Evolutionary conservation across 1,140 invertebrate species (phyloP).

Genomic region (Drosophila simulans): DNA sequence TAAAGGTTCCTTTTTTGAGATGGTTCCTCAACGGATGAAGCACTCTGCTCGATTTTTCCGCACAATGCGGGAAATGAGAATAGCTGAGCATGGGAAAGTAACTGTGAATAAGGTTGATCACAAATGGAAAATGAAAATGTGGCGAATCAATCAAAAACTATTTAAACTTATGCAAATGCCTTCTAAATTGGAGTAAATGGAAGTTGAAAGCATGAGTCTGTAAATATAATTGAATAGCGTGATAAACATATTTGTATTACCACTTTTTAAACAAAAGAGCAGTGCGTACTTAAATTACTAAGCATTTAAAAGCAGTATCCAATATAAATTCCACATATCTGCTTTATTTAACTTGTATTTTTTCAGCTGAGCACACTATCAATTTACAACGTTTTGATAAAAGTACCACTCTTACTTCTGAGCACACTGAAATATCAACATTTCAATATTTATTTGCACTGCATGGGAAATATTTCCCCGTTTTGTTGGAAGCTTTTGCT

Average conservation of each 20-base stretch:
- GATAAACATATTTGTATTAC: too few species aligned
- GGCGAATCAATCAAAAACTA: background rate
- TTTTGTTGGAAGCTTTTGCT: background rate
- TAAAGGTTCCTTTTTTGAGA: constrained; percentile 39
- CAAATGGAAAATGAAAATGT: background rate
- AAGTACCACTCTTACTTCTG: background rate
- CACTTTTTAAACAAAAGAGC: too few species aligned
- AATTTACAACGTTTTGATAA: background rate
- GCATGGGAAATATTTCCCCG: background rate
- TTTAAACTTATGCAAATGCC: too few species aligned
- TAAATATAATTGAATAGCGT: too few species aligned
- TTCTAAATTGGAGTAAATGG: too few species aligned
- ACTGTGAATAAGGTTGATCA: constrained; percentile 1
- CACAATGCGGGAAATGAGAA: constrained; percentile 19
- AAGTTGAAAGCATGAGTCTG: background rate
- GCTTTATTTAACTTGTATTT: too few species aligned
- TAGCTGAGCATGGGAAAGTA: constrained; percentile 7
- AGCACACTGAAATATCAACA: background rate
- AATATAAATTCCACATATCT: too few species aligned
- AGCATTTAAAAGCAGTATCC: too few species aligned
- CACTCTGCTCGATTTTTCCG: constrained; percentile 29
- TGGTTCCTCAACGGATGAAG: constrained; percentile 20
- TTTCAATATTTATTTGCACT: background rate
- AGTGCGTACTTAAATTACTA: too few species aligned
- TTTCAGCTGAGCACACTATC: too few species aligned